phyloP scores from a whole-genome alignment of 2,113 vertebrate genomes.

The Lamprotornis superbus region DNA sequence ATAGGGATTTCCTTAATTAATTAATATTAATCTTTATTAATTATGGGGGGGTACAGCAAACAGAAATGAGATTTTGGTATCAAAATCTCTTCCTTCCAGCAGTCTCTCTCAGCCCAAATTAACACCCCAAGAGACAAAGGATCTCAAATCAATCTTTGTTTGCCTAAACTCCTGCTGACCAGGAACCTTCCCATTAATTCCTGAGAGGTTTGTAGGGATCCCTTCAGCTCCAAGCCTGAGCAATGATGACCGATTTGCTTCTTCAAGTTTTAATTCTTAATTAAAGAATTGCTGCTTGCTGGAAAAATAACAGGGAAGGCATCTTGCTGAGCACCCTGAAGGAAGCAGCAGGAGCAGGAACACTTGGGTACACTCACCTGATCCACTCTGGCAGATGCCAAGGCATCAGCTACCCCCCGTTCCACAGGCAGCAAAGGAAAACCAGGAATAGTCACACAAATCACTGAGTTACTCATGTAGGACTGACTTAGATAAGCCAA shows the following conservation, averaged over 20 bases:
- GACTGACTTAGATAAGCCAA: not conserved
- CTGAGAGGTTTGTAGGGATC: not conserved
- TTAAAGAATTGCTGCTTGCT: not conserved
- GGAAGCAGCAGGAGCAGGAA: not conserved
- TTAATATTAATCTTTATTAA: conserved; percentile 31
- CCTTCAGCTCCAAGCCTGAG: not conserved
- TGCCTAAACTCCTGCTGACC: conserved; percentile 13
- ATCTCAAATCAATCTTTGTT: conserved; percentile 26
- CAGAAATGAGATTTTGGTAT: not conserved
- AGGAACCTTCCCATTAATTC: conserved; percentile 1
- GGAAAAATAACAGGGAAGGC: not conserved
- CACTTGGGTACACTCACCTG: not conserved
- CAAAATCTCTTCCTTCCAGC: conserved; percentile 5
- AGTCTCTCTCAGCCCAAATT: not conserved
- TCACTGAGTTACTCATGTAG: not conserved
- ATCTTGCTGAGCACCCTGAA: not conserved
- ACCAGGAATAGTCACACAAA: not conserved
- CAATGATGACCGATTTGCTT: not conserved
- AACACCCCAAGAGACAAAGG: conserved; percentile 24
- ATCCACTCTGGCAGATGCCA: not conserved
- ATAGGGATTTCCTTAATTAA: conserved; percentile 27
- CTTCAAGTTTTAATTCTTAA: not conserved
- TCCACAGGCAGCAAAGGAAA: not conserved
- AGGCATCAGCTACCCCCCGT: not conserved
- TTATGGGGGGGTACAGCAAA: not conserved